phyloP scores from a whole-genome alignment of 1,140 invertebrate genomes.

The Ostrea denselamellosa region DNA sequence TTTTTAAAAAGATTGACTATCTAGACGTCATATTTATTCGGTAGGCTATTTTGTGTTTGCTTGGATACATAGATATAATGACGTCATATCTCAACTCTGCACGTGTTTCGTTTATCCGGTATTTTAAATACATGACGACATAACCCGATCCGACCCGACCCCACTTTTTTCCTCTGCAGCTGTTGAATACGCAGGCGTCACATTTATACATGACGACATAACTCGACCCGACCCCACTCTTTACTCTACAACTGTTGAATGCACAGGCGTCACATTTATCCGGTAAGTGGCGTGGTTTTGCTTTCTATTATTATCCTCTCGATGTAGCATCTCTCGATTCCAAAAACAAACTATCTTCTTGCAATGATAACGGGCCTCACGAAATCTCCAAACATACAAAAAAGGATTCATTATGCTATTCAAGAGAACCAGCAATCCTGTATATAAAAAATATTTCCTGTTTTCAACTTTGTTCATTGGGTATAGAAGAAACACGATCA shows the following conservation, averaged over 20 bases:
- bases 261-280: not conserved
- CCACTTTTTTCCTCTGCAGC: not conserved
- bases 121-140: too few species aligned
- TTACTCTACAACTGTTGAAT: not conserved
- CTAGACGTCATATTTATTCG: too few species aligned
- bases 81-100: too few species aligned
- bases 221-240: not conserved
- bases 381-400: conserved; percentile 11
- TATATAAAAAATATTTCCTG: not conserved
- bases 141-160: too few species aligned
- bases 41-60: too few species aligned
- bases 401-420: not conserved
- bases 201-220: not conserved
- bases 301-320: not conserved
- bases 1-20: too few species aligned
- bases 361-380: not conserved
- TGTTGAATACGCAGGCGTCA: not conserved
- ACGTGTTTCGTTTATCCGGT: too few species aligned
- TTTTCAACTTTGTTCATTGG: not conserved
- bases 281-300: not conserved
- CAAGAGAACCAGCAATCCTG: not conserved
- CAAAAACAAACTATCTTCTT: not conserved
- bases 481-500: not conserved
- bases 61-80: too few species aligned
- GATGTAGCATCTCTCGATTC: not conserved